Percentiles rank a stretch among this genome's conserved stretches.
Conservation (phyloP, 2,113 vertebrate species). For the Gambusia holbrooki region DNA sequence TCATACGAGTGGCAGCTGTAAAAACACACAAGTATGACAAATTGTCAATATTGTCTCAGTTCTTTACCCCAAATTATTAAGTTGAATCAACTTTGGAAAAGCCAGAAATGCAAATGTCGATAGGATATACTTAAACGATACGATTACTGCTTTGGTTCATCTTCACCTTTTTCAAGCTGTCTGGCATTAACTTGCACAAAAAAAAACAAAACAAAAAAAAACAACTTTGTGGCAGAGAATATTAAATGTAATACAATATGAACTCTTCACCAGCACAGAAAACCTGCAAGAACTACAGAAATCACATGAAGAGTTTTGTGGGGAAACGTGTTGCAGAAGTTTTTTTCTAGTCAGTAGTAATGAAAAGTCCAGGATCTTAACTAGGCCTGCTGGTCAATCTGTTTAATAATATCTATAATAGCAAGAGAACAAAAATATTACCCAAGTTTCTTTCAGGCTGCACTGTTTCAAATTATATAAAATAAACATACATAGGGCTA, state of each 20-base stretch:
- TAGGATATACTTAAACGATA: not conserved
- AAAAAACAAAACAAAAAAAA: no score
- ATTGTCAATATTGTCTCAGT: no score
- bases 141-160: not conserved
- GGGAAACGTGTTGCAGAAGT: not conserved
- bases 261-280: no score
- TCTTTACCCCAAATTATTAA: not conserved
- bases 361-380: no score
- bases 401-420: no score
- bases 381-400: no score
- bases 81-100: not conserved
- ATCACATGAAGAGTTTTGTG: not conserved
- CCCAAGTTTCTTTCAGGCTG: no score
- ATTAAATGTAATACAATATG: not conserved
- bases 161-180: not conserved
- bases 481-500: no score
- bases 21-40: not conserved
- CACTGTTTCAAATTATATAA: no score
- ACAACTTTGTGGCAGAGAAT: not conserved
- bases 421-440: no score
- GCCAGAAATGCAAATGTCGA: not conserved
- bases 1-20: constrained; percentile 93
- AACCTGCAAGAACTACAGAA: not conserved
- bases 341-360: not conserved
- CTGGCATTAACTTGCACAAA: not conserved